Base-by-base conservation (phyloP, 2,888 invertebrate genomes). In the Callyntrura sp. region DNA sequence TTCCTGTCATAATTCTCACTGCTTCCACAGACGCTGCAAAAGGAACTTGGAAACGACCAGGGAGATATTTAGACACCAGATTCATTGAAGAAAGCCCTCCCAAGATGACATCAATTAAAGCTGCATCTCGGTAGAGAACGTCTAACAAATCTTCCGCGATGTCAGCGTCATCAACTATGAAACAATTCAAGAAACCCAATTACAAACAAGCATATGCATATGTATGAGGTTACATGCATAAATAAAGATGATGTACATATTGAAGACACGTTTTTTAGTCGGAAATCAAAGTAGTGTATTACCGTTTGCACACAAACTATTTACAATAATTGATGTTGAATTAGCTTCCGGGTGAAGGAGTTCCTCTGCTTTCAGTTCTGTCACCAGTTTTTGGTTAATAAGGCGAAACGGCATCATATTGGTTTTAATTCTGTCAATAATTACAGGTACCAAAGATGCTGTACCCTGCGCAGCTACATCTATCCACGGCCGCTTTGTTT, bases 21-120 rank as follows among this genome's bases (percentile, higher is more conserved):
- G 35, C 81, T 57, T 87, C 86, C 0, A 25, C n/a, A 12, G 81
- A 28, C 0, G 81, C 57, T 14, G 79, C 68, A 81, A 87, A 87
- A 11, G 85, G 85, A 11, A 78, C 20, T 25, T 81, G 79, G 17
- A 81, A 81, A 9, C 11, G 23, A 6, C 86, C 86, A 12, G 81
- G 86, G 55, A 87, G 12, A 25, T 87, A 87, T 45, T 87, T 87
- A 8, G 86, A 35, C 8, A 87, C 45, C 5, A 81, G 17, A 12
- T 20, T 81, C 43, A 87, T 51, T 35, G 57, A n/a, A 4, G 79
- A 6, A 6, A 81, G 57, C 11, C 86, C 86, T 8, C 43, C 68
- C 2, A 87, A n/a, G 2, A 87, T 14, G 12, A 25, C 55, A 43
- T 87, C 86, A 0, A 62, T 17, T 0, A 87, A 23, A 9, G 28